Conservation (phyloP, 1,140 invertebrate genomes). For the Euura lappo region DNA sequence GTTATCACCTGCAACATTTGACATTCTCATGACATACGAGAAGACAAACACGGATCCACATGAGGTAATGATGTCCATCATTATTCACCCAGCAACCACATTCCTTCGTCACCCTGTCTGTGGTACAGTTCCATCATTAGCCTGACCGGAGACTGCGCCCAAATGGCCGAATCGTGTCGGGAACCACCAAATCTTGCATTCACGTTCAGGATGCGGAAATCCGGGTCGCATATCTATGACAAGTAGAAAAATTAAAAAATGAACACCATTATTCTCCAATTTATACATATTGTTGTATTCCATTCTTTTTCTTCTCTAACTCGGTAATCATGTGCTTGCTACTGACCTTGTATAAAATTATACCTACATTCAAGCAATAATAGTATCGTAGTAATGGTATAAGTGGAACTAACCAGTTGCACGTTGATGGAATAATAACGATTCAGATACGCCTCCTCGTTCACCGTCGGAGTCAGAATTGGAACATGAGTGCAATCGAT, state of each 20-base stretch:
- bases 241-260: background rate
- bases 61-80: background rate
- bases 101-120: background rate
- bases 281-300: too few relatives aligned
- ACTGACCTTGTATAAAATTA: too few relatives aligned
- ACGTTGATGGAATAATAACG: background rate
- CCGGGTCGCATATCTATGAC: too few relatives aligned
- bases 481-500: slow-evolving; percentile 3
- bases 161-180: slow-evolving; percentile 35
- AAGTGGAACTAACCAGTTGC: background rate
- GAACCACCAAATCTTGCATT: slow-evolving; percentile 37
- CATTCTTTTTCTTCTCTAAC: too few relatives aligned
- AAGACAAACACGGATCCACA: too few relatives aligned
- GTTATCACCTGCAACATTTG: slow-evolving; percentile 37
- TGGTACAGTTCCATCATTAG: slow-evolving; percentile 13
- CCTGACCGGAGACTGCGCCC: slow-evolving; percentile 30
- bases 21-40: background rate
- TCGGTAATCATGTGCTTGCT: too few relatives aligned
- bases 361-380: background rate
- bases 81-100: background rate
- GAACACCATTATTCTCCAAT: background rate
- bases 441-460: slow-evolving; percentile 3
- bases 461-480: background rate
- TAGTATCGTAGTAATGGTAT: background rate
- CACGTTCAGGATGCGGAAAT: slow-evolving; percentile 17